Percentiles rank a stretch among this genome's conserved stretches.
phyloP scores from a whole-genome alignment of 2,888 invertebrate genomes.

The Zaprionus lineosus region DNA sequence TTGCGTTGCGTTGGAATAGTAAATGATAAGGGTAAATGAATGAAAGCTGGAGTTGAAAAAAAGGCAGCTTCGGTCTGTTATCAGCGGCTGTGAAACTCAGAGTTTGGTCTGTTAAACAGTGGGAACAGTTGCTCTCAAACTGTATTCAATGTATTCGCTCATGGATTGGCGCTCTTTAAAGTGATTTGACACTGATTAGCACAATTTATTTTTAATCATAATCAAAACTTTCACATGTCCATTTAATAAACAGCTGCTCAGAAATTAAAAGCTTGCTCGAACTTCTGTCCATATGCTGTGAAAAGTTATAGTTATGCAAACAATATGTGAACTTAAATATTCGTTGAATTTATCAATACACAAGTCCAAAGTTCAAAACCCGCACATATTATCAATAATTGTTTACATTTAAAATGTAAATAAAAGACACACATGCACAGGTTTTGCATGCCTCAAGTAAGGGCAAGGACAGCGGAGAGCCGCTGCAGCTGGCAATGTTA shows the following conservation, averaged over 20 bases:
- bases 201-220: slow-evolving; percentile 21
- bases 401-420: neutral
- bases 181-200: slow-evolving; percentile 17
- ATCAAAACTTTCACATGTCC: slow-evolving; percentile 15
- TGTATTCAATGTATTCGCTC: neutral
- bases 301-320: no score
- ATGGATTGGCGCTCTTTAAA: no score
- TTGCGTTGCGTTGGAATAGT: no score
- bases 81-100: slow-evolving; percentile 9
- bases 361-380: slow-evolving; percentile 2
- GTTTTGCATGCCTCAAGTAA: slow-evolving; percentile 11
- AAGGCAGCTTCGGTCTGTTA: slow-evolving; percentile 10
- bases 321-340: neutral
- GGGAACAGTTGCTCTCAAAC: neutral
- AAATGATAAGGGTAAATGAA: slow-evolving; percentile 24
- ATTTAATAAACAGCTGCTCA: slow-evolving; percentile 22
- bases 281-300: no score
- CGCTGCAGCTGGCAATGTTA: slow-evolving; percentile 11
- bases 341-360: neutral
- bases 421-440: neutral
- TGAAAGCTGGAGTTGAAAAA: slow-evolving; percentile 25
- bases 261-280: slow-evolving; percentile 17
- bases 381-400: slow-evolving; percentile 1
- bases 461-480: neutral
- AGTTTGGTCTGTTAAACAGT: neutral